Evolutionary conservation across 2,888 invertebrate species (phyloP).

Genomic region (Smittia aterrima): DNA sequence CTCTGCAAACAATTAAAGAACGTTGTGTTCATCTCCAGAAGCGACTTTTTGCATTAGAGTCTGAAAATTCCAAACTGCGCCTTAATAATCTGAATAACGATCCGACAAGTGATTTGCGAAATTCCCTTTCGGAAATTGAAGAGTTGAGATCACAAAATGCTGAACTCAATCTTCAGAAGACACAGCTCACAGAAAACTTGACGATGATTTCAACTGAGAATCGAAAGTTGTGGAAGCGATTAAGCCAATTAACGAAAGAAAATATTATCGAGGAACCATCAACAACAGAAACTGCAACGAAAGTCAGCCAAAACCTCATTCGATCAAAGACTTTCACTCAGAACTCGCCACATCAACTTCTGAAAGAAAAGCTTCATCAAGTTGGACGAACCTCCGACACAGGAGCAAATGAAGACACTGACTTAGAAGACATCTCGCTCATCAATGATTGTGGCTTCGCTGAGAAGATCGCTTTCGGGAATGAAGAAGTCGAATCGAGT

Average conservation of each 20-base stretch:
- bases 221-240: slow-evolving; percentile 72
- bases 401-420: slow-evolving; percentile 58
- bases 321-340: slow-evolving; percentile 68
- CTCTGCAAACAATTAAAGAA: slow-evolving; percentile 78
- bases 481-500: slow-evolving; percentile 50
- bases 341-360: slow-evolving; percentile 60
- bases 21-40: slow-evolving; percentile 73
- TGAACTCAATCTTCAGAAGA: slow-evolving; percentile 70
- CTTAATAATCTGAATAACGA: not conserved
- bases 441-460: slow-evolving; percentile 57
- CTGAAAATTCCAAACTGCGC: slow-evolving; percentile 69
- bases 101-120: slow-evolving; percentile 49
- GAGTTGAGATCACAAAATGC: slow-evolving; percentile 63
- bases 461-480: slow-evolving; percentile 52
- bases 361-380: slow-evolving; percentile 54
- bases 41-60: slow-evolving; percentile 67
- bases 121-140: slow-evolving; percentile 53
- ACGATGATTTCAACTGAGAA: slow-evolving; percentile 81
- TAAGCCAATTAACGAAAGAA: slow-evolving; percentile 63
- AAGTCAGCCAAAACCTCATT: slow-evolving; percentile 53
- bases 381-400: no score
- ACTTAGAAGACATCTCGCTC: slow-evolving; percentile 74
- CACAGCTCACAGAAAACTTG: slow-evolving; percentile 72
- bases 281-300: slow-evolving; percentile 28
- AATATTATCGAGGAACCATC: slow-evolving; percentile 49